Evolutionary conservation across 2,888 invertebrate genomes (phyloP), one percentile per base, ranked within the genome.

Genomic region (Orthosia incerta): DNA sequence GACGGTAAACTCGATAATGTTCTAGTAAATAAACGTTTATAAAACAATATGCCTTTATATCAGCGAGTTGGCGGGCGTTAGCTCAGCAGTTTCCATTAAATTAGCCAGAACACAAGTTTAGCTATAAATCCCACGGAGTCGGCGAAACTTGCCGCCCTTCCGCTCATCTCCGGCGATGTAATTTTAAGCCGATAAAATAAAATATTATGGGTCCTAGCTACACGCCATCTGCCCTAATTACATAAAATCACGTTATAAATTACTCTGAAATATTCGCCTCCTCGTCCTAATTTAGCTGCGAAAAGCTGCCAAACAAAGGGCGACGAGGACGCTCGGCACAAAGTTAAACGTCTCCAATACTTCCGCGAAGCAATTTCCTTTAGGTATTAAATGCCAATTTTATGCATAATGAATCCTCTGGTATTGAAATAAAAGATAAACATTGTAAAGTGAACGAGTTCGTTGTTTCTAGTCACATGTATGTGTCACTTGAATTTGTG

Each of bases 131-230:
- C 90, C 90, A 89, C 89, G 87, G 91, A 93, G 93, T 92, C 92
- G 90, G 90, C 89, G 86, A 93, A 95, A 95, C 94, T 95, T 94
- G 89, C 93, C 92, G 93, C 92, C 93, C 90, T 89, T 89, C 91
- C 89, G 92, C 94, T 94, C 94, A 94, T 94, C 95, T 92, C 89
- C 83, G 86, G 86, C 84, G 86, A 90, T 93, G 92, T 94, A 94
- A 95, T 95, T 94, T 94, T 92, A 94, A 94, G 93, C 92, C 93
- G 95, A 95, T 96, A 95, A 95, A 95, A 95, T 95, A 95, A 95
- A 95, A 95, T 95, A 94, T 93, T 91, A 93, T 92, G 91, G 87
- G 89, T 88, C 89, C 86, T 86, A 89, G 92, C 90, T 90, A 90
- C 88, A 91, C 91, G 91, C 93, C 93, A 92, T 92, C 91, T 90